Base-by-base conservation (phyloP, 2,888 invertebrate species). In the Camptogramma bilineatum region DNA sequence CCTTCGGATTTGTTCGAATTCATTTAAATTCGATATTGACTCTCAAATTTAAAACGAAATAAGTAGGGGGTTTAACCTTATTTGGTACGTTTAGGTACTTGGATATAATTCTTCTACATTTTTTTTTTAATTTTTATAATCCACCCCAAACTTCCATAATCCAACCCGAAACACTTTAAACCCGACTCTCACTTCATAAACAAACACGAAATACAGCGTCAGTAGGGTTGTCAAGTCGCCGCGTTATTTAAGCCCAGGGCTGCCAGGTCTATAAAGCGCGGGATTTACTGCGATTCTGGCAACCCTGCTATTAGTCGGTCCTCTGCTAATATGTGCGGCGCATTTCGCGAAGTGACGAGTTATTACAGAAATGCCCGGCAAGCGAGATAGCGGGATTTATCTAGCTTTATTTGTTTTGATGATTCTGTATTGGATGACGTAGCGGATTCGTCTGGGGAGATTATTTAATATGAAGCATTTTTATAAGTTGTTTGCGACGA, bases 141-240 rank as follows among this genome's bases (percentile, higher is more conserved):
- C 44, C 34, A 8, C 24, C 44, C 19, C 19, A 21, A 52, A 52
- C 46, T 18, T 39, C 21, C 48, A 48, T 21, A 56, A 56, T 48
- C 48, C 48, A 39, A 48, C 48, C 48, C 48, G 39, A 51, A 50
- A 42, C 57, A 62, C 56, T 62, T 58, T 55, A 54, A 62, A 47
- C 57, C 56, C 17, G 62, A 62, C 58, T 61, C 60, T 54, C 58
- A 68, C 64, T 53, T 64, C 64, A 62, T 66, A 66, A 71, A 71
- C 69, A 62, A 65, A 62, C 68, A 56, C 62, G 52, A 73, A 66
- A 72, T 70, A 70, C 69, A 56, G 62, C 59, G 64, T 63, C 69
- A 64, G 71, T 67, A 73, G 69, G 60, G 71, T 59, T 71, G 71
- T 69, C 70, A 70, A 65, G 64, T 64, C 62, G 51, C 56, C 60